A percentile compares a stretch with the other conserved stretches of the same genome.
Conservation (phyloP, 2,113 vertebrate species). For the Amblyopsis rosae region DNA sequence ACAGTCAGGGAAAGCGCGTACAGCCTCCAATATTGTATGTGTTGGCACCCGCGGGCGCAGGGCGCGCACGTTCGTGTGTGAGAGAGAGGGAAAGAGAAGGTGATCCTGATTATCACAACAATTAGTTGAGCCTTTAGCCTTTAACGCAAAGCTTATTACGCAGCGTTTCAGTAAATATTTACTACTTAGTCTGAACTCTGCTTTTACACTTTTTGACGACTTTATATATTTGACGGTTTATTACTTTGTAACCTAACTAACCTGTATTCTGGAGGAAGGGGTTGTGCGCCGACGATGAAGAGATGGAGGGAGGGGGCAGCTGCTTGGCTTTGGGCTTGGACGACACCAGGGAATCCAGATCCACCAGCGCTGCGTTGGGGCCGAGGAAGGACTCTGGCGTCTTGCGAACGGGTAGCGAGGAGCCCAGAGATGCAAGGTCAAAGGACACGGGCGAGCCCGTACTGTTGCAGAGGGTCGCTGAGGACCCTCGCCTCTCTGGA, state of each 20-base stretch:
- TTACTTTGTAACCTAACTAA: slow-evolving; percentile 34
- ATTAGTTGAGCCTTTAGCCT: no score
- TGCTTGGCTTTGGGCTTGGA: slow-evolving; percentile 83
- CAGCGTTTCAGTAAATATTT: no score
- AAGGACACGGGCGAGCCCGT: slow-evolving; percentile 79
- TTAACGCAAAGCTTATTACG: no score
- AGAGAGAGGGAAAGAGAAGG: no score
- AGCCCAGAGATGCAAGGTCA: slow-evolving; percentile 81
- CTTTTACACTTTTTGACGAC: not conserved
- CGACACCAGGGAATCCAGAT: slow-evolving; percentile 87
- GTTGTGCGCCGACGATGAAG: slow-evolving; percentile 79
- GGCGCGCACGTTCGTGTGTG: no score
- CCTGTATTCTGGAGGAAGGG: slow-evolving; percentile 86
- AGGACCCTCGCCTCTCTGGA: slow-evolving; percentile 69
- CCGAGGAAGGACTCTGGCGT: slow-evolving; percentile 92
- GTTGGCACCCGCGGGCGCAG: no score
- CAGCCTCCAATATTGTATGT: no score
- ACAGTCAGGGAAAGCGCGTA: no score
- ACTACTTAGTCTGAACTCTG: not conserved
- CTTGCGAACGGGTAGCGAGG: slow-evolving; percentile 83
- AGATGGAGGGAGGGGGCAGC: slow-evolving; percentile 76
- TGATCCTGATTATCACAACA: no score
- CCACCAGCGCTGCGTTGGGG: slow-evolving; percentile 88
- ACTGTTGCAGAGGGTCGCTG: slow-evolving; percentile 59
- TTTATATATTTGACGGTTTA: no score